Evolutionary conservation across 2,797 vertebrate species (phyloP), one percentile per base, ranked within the genome.

Genomic region (Meriones psammophilus): DNA sequence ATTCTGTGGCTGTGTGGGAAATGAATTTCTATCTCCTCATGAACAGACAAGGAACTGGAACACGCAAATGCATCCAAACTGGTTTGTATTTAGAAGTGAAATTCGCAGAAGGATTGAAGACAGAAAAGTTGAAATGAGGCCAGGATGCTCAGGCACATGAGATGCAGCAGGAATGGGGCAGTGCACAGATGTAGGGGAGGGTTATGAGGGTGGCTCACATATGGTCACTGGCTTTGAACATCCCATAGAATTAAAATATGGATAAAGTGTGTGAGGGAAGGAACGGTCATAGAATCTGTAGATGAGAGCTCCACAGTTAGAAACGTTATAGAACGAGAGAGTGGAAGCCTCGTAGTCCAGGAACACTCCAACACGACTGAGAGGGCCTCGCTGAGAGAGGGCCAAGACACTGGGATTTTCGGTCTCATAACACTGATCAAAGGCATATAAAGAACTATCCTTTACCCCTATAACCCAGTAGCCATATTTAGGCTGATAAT

Each of bases 261-360:
- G 92, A 85, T 20, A 84, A 18, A 36, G 3, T 3, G 0, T 1
- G 1, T 1, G 0, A 88, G 64, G 13, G 89, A 96, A 96, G 8
- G 0, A 9, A 81, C 39, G 68, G 0, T 6, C 15, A 77, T 20
- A 84, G 30, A 94, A 96, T 76, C 76, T 90, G 20, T 93, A 96
- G 66, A 93, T 96, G 30, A 94, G 71, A 94, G 15, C 84, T 8
- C 20, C 30, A 14, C 54, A 26, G 28, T n/a, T 56, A 46, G 88
- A 95, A 36, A 85, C 46, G 62, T 58, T 88, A 28, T 92, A 93
- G 93, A 97, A 93, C 33, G 64, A 92, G 46, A 95, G 14, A 33
- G 50, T 92, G 22, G 1, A 0, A 60, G 81, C 39, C 4, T 64
- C 8, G 8, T 0, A 64, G 68, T 95, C 73, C 77, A 95, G 20